Percentiles rank a stretch among this genome's conserved stretches.
phyloP scores from a whole-genome alignment of 2,888 invertebrate genomes.

The Parascotia fuliginaria region DNA sequence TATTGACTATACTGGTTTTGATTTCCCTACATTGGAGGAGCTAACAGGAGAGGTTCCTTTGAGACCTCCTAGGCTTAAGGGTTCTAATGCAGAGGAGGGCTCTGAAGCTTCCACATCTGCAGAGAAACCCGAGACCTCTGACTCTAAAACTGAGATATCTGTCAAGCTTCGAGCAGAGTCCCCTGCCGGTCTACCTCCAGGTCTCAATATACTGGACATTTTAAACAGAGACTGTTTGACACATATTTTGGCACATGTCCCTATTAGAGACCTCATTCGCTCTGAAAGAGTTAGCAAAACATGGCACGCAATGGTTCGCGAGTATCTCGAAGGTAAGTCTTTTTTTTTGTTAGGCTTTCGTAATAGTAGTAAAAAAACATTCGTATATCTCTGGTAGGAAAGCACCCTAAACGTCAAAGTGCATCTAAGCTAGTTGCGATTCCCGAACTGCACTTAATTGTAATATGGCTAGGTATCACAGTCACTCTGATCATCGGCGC shows the following conservation, averaged over 20 bases:
- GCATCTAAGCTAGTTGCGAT: no score
- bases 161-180: conserved; percentile 10
- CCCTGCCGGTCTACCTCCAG: conserved; percentile 6
- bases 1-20: background rate
- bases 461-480: no score
- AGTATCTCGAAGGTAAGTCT: conserved; percentile 74
- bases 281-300: conserved; percentile 86
- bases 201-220: conserved; percentile 69
- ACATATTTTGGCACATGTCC: conserved; percentile 80
- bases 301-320: conserved; percentile 82
- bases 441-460: no score
- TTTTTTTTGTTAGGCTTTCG: background rate
- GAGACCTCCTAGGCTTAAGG: background rate
- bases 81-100: background rate
- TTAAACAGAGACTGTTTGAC: conserved; percentile 85
- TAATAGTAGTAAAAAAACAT: background rate
- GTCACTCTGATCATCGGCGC: no score
- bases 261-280: conserved; percentile 80
- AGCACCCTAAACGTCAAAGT: no score
- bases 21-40: background rate
- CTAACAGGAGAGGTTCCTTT: background rate
- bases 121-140: no score
- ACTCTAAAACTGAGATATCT: no score
- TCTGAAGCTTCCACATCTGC: background rate
- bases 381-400: no score